phyloP scores from a whole-genome alignment of 2,797 vertebrate genomes.

The Pelochelys cantorii region DNA sequence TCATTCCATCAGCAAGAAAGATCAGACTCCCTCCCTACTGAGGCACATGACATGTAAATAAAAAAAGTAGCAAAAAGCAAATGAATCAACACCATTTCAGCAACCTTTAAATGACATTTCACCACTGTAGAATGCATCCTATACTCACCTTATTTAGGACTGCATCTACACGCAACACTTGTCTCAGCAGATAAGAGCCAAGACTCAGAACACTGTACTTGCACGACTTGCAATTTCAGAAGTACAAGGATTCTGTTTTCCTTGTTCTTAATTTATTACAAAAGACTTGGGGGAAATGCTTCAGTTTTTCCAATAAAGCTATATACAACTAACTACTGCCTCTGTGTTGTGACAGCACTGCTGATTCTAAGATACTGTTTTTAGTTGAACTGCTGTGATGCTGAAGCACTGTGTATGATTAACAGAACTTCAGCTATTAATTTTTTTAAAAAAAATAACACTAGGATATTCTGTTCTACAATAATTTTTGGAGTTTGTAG shows the following conservation, averaged over 20 bases:
- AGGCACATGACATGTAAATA: not conserved
- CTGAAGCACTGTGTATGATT: not conserved
- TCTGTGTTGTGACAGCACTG: not conserved
- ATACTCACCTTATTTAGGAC: not conserved
- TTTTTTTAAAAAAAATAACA: no score
- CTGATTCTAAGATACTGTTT: not conserved
- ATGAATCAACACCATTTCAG: not conserved
- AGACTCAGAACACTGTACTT: not conserved
- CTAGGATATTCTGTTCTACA: not conserved
- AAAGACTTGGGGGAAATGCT: not conserved
- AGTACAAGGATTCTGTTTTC: not conserved
- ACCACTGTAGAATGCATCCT: fast-evolving
- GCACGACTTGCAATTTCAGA: not conserved
- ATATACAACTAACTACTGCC: not conserved
- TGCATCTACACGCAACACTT: not conserved
- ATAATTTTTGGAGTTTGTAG: not conserved
- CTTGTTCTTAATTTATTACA: not conserved
- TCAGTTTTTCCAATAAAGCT: no score
- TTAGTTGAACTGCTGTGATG: not conserved
- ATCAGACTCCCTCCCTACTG: not conserved
- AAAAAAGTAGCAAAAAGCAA: not conserved
- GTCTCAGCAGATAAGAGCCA: not conserved
- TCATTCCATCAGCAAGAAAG: not conserved
- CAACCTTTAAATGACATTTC: not conserved
- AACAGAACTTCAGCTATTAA: not conserved